Evolutionary conservation across 1,140 invertebrate species (phyloP).

Genomic region (Drosophila kepulauana): DNA sequence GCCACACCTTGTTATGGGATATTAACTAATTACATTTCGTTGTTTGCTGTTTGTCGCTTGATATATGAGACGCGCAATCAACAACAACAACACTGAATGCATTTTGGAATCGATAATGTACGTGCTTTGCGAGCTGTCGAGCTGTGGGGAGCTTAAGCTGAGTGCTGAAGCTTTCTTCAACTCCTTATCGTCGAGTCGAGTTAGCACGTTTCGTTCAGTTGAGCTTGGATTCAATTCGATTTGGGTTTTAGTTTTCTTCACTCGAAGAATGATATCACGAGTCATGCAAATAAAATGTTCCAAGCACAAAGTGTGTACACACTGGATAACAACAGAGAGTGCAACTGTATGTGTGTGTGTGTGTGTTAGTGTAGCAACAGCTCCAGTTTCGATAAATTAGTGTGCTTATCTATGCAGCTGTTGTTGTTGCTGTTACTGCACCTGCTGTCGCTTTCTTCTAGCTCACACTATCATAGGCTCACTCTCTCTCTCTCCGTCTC

Average conservation of each 20-base stretch:
- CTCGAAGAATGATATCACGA: constrained; percentile 36
- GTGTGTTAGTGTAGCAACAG: constrained; percentile 18
- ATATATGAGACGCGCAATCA: constrained; percentile 59
- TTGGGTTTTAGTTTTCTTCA: constrained; percentile 29
- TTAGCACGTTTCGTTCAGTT: constrained; percentile 49
- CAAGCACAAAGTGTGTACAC: constrained; percentile 27
- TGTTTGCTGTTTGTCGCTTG: constrained; percentile 65
- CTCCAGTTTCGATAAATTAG: constrained; percentile 73
- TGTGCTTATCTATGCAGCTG: constrained; percentile 72
- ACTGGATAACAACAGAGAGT: constrained; percentile 20
- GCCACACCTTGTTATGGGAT: constrained; percentile 68
- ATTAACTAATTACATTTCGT: constrained; percentile 81
- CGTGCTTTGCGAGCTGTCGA: constrained; percentile 52
- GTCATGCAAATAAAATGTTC: constrained; percentile 33
- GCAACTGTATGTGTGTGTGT: constrained; percentile 12
- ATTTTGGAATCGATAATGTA: constrained; percentile 75
- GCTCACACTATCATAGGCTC: constrained; percentile 63
- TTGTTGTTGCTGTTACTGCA: constrained; percentile 62
- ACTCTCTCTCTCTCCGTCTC: constrained; percentile 8
- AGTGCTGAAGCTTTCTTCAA: constrained; percentile 4
- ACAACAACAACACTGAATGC: constrained; percentile 54
- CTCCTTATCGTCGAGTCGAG: constrained; percentile 34
- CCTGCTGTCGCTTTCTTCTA: constrained; percentile 59
- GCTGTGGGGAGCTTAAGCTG: background rate
- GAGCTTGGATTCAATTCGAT: constrained; percentile 46